Base-by-base conservation (phyloP, 2,797 vertebrate genomes). In the Furcifer pardalis region DNA sequence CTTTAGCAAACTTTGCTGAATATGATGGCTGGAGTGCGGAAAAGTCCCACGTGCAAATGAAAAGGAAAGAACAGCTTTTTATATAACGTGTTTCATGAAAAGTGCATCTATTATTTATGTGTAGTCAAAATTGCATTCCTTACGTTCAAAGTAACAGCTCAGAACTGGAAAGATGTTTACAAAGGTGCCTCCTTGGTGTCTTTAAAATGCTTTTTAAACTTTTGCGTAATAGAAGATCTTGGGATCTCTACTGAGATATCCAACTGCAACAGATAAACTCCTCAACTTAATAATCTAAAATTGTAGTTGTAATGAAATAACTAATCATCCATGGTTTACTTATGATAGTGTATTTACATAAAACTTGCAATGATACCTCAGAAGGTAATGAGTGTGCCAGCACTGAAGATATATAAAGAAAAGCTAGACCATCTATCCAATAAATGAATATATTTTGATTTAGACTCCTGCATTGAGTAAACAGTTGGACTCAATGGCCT, bases 1-100 rank as follows among this genome's bases (percentile, higher is more conserved):
- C 79, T 86, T 86, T 46, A 77, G 40, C 81, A 71, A 81, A 69
- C 49, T 69, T n/a, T 60, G 40, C 40, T 69, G 52, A 77, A 77
- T n/a, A 44, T 86, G 79, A 77, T 68, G 60, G 69, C 62, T 81
- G 7, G 40, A 62, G 65, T 81, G 25, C 52, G 77, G 69, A 81
- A 81, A 86, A 71, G 66, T 77, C 19, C 27, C n/a, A 86, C 63
- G 59, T 35, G 32, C 6, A 12, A 69, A 44, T 25, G 69, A 49
- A 72, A 85, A 56, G 35, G 3, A n/a, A 2, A 35, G 40, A 62
- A 17, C 2, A 52, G 13, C 25, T 71, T 59, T 76, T 40, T 44
- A 4, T 72, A 60, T 80, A 59, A 71, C 40, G 30, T 81, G 23
- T 68, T 35, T 66, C n/a, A 25, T 66, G 42, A 77, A 84, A 83